Evolutionary conservation across 64 coral and sea anemone species (phyloP), one percentile per base, ranked within the genome.

Genomic region (Porites australiensis): DNA sequence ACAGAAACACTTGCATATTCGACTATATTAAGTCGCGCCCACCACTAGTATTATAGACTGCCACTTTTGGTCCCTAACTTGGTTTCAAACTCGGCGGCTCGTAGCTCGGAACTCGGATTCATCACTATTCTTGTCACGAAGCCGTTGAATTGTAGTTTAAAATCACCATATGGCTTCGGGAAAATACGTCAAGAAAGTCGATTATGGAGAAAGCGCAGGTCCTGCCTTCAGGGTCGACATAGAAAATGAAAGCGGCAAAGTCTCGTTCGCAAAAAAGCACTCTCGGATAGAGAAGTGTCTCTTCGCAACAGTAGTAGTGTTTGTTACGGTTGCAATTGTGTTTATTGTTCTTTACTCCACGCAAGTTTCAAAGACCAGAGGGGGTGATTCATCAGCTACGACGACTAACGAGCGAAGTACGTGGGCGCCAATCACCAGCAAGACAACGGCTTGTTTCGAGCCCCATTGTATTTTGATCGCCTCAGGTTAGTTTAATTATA

Each of bases 281-380:
- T 67, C 81, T 5, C 44, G 81, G 51, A 66, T 45, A 64, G 81
- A 69, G 20, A 84, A 84, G 81, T 6, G 65, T 48, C 18, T 84
- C 15, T 51, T 67, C 20, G 81, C 18, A 66, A 47, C 63, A 2
- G 47, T 84, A 60, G 9, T 68, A 2, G 63, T 84, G 6, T 68
- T 69, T 16, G 81, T 69, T 47, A 12, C 51, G 13, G 81, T 69
- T 67, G 81, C 81, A 2, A 14, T 84, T 23, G 44, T 84, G 15
- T 69, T 84, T 19, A 68, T 67, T 21, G 81, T 51, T 51, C 63
- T 84, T 19, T 84, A 84, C 19, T 45, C 47, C 3, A 50, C 4
- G 61, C 46, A 84, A 27, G 44, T 84, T 68, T 22, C 62, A 66
- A 84, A 20, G 5, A 82, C 12, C 54, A 12, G 54, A 9, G 53